A percentile compares a stretch with the other conserved stretches of the same genome.
phyloP scores from a whole-genome alignment of 2,113 vertebrate genomes.

The Myodes glareolus region DNA sequence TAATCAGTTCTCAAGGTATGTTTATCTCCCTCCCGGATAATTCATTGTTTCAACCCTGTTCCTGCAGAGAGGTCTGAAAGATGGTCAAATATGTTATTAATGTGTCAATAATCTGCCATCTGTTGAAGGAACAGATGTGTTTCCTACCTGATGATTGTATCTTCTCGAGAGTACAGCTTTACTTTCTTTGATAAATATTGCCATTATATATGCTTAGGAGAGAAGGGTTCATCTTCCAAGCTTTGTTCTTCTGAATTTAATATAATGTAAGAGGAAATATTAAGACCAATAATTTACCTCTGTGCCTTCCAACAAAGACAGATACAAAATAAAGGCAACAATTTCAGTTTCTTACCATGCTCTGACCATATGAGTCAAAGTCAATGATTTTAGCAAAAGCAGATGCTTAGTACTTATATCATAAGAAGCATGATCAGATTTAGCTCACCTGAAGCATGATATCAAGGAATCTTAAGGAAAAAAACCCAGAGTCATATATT shows the following conservation, averaged over 20 bases:
- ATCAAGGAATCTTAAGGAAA: too few relatives aligned
- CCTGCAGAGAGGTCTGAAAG: too few relatives aligned
- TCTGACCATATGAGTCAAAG: not conserved
- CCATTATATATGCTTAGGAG: not conserved
- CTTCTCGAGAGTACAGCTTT: not conserved
- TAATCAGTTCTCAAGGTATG: not conserved
- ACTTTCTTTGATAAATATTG: not conserved
- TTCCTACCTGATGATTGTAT: not conserved
- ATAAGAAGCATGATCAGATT: accelerated
- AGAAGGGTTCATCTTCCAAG: not conserved
- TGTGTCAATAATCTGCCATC: not conserved
- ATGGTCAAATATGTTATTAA: not conserved
- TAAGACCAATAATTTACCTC: not conserved
- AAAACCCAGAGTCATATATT: too few relatives aligned
- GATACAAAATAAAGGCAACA: not conserved
- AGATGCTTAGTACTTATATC: not conserved
- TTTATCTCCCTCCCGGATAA: not conserved
- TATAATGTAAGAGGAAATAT: not conserved
- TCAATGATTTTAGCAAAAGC: not conserved
- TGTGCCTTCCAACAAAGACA: not conserved
- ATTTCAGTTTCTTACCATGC: not conserved
- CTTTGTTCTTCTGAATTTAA: not conserved
- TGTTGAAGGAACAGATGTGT: not conserved
- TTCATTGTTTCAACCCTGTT: not conserved
- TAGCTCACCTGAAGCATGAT: too few relatives aligned